These are phyloP conservation scores for Potamarius usumacintae DNA, from an alignment of 2,113 vertebrate species.

Conservation along the genomic window DNA sequence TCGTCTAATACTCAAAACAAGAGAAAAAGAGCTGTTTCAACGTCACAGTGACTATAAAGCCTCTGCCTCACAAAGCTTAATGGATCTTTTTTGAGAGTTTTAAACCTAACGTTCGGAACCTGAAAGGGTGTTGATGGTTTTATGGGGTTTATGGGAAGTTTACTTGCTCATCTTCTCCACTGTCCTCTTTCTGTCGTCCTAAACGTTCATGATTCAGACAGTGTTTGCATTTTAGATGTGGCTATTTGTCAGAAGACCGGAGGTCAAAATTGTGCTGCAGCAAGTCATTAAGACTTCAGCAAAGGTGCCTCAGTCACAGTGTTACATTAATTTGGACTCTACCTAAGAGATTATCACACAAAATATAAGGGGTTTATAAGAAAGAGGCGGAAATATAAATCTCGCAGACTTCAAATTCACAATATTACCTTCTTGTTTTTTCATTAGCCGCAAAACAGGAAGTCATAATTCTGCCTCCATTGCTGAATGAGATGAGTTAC, in stretches of 20 bases:
- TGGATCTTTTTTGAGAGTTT: too few species aligned
- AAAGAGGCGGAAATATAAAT: neutral
- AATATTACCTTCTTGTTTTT: neutral
- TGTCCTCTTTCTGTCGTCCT: conserved; percentile 9
- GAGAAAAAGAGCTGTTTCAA: neutral
- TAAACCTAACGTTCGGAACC: neutral
- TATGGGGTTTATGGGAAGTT: conserved; percentile 5
- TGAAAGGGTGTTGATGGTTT: conserved; percentile 4
- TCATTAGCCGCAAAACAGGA: neutral
- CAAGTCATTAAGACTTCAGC: neutral
- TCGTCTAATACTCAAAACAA: neutral
- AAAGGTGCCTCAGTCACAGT: neutral
- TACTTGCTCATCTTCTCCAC: neutral
- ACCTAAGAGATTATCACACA: conserved; percentile 3
- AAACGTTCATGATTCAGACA: conserved; percentile 7
- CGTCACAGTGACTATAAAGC: neutral
- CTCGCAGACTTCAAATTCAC: neutral
- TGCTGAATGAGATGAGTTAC: neutral
- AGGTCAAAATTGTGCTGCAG: neutral
- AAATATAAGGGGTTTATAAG: neutral
- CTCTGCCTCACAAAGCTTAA: too few species aligned
- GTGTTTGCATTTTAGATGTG: conserved; percentile 35
- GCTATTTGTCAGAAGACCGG: conserved; percentile 12
- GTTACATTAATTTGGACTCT: neutral
- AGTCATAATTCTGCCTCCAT: neutral